These are phyloP conservation scores for Camptogramma bilineatum DNA, from an alignment of 2,888 invertebrate genomes.

Conservation along the genomic window DNA sequence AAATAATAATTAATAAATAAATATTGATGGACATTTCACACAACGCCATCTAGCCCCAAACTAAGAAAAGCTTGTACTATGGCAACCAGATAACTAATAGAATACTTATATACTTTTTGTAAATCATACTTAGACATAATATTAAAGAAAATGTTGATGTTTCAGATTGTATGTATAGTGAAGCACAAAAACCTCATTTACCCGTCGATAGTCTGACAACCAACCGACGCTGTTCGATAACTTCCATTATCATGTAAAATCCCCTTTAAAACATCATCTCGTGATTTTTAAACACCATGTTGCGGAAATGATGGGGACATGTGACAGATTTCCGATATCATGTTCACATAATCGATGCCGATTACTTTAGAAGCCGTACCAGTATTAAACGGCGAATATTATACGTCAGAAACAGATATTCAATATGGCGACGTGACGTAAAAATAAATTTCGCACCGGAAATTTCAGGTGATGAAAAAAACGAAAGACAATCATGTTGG, in stretches of 20 bases:
- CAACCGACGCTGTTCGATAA: not conserved
- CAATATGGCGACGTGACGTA: conserved; percentile 46
- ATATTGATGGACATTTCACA: no score
- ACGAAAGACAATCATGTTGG: not conserved
- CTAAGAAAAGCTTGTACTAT: no score
- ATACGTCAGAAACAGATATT: conserved; percentile 60
- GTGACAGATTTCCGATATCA: conserved; percentile 83
- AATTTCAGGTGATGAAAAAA: conserved; percentile 38
- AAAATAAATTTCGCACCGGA: conserved; percentile 43
- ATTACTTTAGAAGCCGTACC: conserved; percentile 60
- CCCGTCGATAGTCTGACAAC: conserved; percentile 2
- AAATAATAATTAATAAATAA: no score
- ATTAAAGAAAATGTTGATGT: not conserved
- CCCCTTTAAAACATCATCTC: conserved; percentile 49
- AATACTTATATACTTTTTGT: no score
- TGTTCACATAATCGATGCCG: conserved; percentile 73
- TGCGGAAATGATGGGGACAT: conserved; percentile 65
- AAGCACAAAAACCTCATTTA: not conserved
- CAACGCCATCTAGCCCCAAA: no score
- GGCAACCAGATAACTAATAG: no score
- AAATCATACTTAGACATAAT: no score
- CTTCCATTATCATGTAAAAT: conserved; percentile 42
- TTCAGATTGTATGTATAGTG: not conserved
- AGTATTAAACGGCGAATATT: conserved; percentile 43
- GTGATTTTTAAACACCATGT: conserved; percentile 75